These are phyloP conservation scores for Coendou prehensilis DNA, from an alignment of 2,797 vertebrate species.

Conservation along the genomic window DNA sequence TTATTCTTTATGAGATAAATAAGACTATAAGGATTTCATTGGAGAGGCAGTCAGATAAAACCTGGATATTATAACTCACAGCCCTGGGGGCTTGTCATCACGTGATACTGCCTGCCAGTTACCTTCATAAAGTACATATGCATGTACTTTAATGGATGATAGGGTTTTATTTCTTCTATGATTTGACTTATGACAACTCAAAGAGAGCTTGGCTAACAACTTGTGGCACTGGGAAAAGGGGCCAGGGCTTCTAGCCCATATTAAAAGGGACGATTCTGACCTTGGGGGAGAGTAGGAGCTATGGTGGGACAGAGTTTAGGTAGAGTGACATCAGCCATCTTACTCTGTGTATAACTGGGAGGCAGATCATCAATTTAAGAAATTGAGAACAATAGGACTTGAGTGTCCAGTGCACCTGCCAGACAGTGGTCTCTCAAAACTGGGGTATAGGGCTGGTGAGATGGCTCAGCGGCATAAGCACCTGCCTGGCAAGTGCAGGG, in stretches of 20 bases:
- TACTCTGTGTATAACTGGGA: not conserved
- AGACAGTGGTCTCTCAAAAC: not conserved
- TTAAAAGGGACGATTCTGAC: constrained; percentile 2
- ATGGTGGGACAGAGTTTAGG: not conserved
- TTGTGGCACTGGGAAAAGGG: not conserved
- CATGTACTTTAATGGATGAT: not conserved
- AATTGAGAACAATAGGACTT: not conserved
- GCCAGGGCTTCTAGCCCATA: not conserved
- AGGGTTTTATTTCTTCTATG: constrained; percentile 43
- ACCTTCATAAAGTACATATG: not conserved
- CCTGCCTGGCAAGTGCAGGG: too few species aligned
- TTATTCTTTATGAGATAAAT: not conserved
- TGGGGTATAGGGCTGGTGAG: not conserved
- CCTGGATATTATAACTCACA: not conserved
- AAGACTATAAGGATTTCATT: not conserved
- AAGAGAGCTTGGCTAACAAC: constrained; percentile 12
- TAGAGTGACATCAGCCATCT: too few species aligned
- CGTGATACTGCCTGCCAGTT: not conserved
- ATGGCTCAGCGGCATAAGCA: too few species aligned
- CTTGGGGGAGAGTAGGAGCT: not conserved
- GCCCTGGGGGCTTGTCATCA: not conserved
- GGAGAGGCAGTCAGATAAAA: not conserved
- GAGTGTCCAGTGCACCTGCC: not conserved
- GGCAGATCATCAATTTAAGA: not conserved
- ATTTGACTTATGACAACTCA: constrained; percentile 37